Conservation (phyloP, 1,140 invertebrate species). For the Glossosoma conforme region DNA sequence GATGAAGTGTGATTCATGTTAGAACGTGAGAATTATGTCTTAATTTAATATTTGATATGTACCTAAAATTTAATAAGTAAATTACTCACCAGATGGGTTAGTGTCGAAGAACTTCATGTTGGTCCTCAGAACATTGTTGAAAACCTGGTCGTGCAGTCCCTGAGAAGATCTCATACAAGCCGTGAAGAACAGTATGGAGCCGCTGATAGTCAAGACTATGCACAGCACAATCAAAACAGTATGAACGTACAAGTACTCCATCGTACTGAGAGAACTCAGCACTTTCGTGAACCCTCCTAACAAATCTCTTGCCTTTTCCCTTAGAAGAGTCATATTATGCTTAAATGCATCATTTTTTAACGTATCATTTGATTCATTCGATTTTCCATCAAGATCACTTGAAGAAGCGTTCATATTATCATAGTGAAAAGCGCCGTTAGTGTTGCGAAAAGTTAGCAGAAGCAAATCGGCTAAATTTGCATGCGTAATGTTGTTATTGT, state of each 20-base stretch:
- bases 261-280: slow-evolving; percentile 18
- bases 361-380: neutral
- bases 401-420: no score
- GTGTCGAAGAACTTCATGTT: slow-evolving; percentile 73
- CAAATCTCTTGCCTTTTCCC: neutral
- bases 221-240: slow-evolving; percentile 30
- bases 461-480: no score
- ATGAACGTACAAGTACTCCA: slow-evolving; percentile 36
- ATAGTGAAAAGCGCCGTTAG: no score
- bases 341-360: neutral
- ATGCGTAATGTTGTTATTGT: no score
- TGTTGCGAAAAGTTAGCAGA: no score
- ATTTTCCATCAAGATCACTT: no score
- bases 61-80: no score
- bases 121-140: slow-evolving; percentile 59
- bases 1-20: no score
- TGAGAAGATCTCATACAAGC: slow-evolving; percentile 67
- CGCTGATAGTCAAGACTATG: slow-evolving; percentile 43
- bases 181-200: slow-evolving; percentile 60
- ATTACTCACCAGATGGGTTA: slow-evolving; percentile 56
- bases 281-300: slow-evolving; percentile 1
- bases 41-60: no score
- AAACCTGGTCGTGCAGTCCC: slow-evolving; percentile 71
- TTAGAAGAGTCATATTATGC: neutral
- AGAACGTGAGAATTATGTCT: no score